Base-by-base conservation (phyloP, 1,140 invertebrate genomes). In the Drosophila trapezifrons region DNA sequence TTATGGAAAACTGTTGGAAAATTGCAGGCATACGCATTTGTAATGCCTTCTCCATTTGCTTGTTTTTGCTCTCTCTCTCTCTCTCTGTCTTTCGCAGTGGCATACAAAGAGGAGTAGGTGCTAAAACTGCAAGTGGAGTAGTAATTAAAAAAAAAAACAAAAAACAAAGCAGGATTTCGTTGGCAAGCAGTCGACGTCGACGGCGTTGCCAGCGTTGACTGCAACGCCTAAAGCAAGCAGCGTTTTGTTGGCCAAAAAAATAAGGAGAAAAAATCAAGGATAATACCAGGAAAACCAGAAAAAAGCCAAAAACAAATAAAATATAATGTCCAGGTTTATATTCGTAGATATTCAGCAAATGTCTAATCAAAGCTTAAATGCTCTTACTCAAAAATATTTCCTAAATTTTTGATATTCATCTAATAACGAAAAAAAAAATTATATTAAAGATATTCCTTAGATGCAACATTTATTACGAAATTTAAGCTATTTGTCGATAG, bases 11-110 rank as follows among this genome's bases (percentile, higher is more conserved):
- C 49, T 38, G 49, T 27, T 18, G 52, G 51, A 47, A 71, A 71
- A 71, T 58, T 57, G 27, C 66, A 40, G n/a, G 35, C 43, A 25
- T 69, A 58, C 32, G 67, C 42, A 57, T 70, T 27, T 32, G n/a
- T 57, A 49, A 32, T 20, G 52, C 35, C 29, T 43, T 29, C 22
- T 8, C 47, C 15, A 20, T 54, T 18, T 58, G 9, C 38, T 7
- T 35, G 2, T 6, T 32, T 25, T 13, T 13, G 29, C 12, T 25
- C 25, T 56, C 15, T 2, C 43, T 12, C 18, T 13, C 15, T 18
- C 27, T 8, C 4, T 8, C 35, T 43, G 17, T 27, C 25, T 10
- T 18, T 22, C 20, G 40, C 64, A 10, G 32, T 35, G 35, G 4
- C 18, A 25, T 12, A 65, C 22, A 65, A 49, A 38, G 12, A n/a